A percentile compares a stretch with the other conserved stretches of the same genome.
Evolutionary conservation across 2,113 vertebrate species (phyloP).

Genomic region (Bombycilla garrulus): DNA sequence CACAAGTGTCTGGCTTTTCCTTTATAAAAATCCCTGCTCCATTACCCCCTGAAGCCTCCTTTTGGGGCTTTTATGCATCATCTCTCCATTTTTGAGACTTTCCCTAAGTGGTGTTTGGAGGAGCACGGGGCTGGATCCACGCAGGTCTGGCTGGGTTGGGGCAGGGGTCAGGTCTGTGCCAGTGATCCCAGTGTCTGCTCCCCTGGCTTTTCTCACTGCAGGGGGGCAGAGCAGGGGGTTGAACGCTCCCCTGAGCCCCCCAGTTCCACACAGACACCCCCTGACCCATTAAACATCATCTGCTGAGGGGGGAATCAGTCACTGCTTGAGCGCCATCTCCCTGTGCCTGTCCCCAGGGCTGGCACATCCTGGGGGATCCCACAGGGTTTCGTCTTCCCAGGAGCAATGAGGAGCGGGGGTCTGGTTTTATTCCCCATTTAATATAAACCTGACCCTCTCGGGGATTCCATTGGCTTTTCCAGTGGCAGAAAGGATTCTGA

Average conservation of each 20-base stretch:
- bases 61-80: not conserved
- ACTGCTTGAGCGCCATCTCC: not conserved
- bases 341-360: not conserved
- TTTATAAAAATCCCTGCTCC: not conserved
- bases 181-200: not conserved
- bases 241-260: not conserved
- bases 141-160: not conserved
- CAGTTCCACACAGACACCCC: not conserved
- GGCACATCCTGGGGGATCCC: too few relatives aligned
- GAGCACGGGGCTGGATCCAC: not conserved
- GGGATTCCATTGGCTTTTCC: not conserved
- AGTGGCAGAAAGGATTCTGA: fast-evolving
- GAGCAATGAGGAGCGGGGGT: not conserved
- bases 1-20: not conserved
- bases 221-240: not conserved
- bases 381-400: not conserved
- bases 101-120: not conserved
- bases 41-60: not conserved
- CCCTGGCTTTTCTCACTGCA: not conserved
- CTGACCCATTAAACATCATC: not conserved
- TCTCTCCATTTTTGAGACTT: not conserved
- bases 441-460: not conserved
- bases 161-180: not conserved
- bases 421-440: not conserved
- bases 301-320: not conserved